Evolutionary conservation across 1,140 invertebrate species (phyloP).

Genomic region (Macrobrachium rosenbergii): DNA sequence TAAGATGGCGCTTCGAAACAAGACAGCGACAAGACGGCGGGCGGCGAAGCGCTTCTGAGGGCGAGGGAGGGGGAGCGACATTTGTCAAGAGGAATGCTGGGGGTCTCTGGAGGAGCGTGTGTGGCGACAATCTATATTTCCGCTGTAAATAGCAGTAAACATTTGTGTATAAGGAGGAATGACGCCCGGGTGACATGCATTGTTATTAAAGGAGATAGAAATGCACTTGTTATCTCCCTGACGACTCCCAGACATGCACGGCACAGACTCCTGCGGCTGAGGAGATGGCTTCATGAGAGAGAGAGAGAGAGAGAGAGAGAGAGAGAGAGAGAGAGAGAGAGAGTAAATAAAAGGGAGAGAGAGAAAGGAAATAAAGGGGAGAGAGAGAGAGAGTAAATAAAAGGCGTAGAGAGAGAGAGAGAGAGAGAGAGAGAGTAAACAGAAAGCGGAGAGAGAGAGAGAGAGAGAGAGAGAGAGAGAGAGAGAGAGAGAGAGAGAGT

Average conservation of each 20-base stretch:
- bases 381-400: not conserved
- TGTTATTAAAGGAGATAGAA: conserved; percentile 61
- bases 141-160: conserved; percentile 57
- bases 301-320: not conserved
- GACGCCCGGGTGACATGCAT: conserved; percentile 36
- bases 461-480: no score
- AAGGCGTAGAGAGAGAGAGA: not conserved
- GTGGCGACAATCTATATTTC: conserved; percentile 53
- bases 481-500: not conserved
- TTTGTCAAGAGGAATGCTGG: no score
- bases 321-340: not conserved
- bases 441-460: not conserved
- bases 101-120: conserved; percentile 35
- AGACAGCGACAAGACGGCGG: no score
- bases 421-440: not conserved
- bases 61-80: no score
- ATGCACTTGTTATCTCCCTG: conserved; percentile 52
- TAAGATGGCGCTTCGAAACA: no score
- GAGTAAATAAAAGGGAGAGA: not conserved
- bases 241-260: conserved; percentile 47
- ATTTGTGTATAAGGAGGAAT: conserved; percentile 47
- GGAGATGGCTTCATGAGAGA: not conserved
- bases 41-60: no score
- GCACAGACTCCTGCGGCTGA: not conserved
- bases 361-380: not conserved